Evolutionary conservation across 2,888 invertebrate genomes (phyloP).

Genomic region (Anorthoa munda): DNA sequence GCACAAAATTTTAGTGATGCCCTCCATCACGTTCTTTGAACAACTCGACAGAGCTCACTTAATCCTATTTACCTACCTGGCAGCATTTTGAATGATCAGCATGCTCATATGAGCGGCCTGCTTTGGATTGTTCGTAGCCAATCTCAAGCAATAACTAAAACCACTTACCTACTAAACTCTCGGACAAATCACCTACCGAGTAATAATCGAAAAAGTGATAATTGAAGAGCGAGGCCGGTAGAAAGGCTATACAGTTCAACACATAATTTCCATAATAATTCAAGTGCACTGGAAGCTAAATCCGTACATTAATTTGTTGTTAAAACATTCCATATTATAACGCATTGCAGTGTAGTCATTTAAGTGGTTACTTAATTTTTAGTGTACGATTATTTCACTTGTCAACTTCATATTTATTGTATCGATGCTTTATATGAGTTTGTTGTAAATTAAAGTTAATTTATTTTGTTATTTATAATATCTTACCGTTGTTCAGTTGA

Average conservation of each 20-base stretch:
- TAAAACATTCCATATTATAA: slow-evolving; percentile 79
- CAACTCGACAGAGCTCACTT: too few species aligned
- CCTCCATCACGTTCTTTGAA: too few species aligned
- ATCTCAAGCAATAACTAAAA: not conserved
- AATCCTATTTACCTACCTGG: too few species aligned
- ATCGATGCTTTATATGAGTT: slow-evolving; percentile 34
- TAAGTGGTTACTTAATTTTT: slow-evolving; percentile 65
- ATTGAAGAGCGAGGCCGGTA: not conserved
- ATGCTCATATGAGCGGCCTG: not conserved
- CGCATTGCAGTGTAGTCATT: slow-evolving; percentile 60
- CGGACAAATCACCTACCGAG: not conserved
- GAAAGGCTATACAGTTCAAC: slow-evolving; percentile 9
- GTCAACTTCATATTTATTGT: slow-evolving; percentile 29
- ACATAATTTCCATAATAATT: slow-evolving; percentile 5
- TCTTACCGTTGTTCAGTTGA: slow-evolving; percentile 33
- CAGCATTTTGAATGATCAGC: too few species aligned
- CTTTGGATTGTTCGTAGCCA: not conserved
- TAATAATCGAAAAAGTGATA: not conserved
- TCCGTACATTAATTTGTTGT: slow-evolving; percentile 64
- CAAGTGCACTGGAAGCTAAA: slow-evolving; percentile 73
- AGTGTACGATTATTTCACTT: slow-evolving; percentile 48
- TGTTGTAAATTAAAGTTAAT: slow-evolving; percentile 33
- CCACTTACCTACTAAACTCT: not conserved
- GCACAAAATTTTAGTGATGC: slow-evolving; percentile 4
- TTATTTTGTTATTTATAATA: slow-evolving; percentile 46